These are phyloP conservation scores for Aphaenogaster rudis DNA, from an alignment of 1,140 invertebrate species.

Conservation along the genomic window DNA sequence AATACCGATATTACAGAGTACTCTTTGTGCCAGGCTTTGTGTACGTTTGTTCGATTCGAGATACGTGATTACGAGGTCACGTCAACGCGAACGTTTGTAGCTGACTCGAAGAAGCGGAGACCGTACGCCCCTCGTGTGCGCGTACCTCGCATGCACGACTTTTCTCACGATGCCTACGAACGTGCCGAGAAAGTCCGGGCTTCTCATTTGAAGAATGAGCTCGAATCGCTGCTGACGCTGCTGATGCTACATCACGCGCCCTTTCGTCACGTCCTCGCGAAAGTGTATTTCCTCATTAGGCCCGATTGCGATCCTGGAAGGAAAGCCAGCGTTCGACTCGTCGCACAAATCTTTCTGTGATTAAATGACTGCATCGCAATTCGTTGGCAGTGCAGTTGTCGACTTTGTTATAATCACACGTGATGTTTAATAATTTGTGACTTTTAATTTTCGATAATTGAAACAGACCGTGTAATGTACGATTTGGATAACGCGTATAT, in stretches of 20 bases:
- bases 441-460: background rate
- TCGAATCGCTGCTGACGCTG: constrained; percentile 71
- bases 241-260: constrained; percentile 57
- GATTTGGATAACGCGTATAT: background rate
- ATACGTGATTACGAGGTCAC: background rate
- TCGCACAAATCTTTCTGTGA: constrained; percentile 29
- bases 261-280: constrained; percentile 73
- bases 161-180: constrained; percentile 42
- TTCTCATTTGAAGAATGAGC: constrained; percentile 80
- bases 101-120: background rate
- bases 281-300: constrained; percentile 77
- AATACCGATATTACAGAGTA: constrained; percentile 5
- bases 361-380: constrained; percentile 56
- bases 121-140: constrained; percentile 35
- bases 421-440: background rate
- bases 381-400: constrained; percentile 33
- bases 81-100: background rate
- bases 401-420: background rate
- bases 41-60: background rate
- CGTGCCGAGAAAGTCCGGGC: constrained; percentile 30
- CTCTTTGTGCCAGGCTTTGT: background rate
- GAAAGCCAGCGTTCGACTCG: constrained; percentile 50
- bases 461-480: background rate
- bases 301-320: constrained; percentile 61
- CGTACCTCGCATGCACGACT: constrained; percentile 42